Evolutionary conservation across 2,797 vertebrate genomes (phyloP).

Genomic region (Emys orbicularis): DNA sequence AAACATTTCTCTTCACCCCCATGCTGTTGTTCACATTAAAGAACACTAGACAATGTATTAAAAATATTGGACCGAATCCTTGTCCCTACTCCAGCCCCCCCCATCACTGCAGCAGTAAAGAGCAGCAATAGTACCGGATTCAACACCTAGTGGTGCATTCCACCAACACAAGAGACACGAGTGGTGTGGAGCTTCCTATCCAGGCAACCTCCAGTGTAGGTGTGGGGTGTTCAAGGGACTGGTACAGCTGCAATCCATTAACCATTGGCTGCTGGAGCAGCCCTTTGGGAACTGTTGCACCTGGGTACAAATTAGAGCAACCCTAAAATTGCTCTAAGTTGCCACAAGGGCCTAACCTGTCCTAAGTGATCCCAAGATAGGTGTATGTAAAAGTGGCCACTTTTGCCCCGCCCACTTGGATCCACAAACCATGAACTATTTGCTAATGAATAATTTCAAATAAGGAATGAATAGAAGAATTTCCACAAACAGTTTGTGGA

Average conservation of each 20-base stretch:
- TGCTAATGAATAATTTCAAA: too few relatives aligned
- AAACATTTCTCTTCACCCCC: neutral
- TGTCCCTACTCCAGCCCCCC: neutral
- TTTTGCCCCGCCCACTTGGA: too few relatives aligned
- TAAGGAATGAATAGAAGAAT: too few relatives aligned
- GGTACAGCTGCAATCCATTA: neutral
- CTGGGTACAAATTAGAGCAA: neutral
- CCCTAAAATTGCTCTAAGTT: neutral
- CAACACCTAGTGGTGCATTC: neutral
- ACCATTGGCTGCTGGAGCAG: neutral
- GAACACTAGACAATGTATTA: neutral
- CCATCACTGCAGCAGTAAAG: neutral
- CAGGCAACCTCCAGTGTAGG: neutral
- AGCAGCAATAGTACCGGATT: neutral
- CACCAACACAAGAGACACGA: too few relatives aligned
- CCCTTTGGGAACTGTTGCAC: neutral
- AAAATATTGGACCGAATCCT: neutral
- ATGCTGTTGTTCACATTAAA: neutral
- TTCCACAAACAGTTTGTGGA: too few relatives aligned
- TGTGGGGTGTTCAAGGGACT: neutral
- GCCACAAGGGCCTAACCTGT: neutral
- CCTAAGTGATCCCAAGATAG: neutral
- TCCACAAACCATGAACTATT: too few relatives aligned
- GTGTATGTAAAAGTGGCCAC: neutral
- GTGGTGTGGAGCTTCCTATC: neutral